These are phyloP conservation scores for Tenthredo scrophulariae DNA, from an alignment of 2,888 invertebrate species.

Conservation along the genomic window DNA sequence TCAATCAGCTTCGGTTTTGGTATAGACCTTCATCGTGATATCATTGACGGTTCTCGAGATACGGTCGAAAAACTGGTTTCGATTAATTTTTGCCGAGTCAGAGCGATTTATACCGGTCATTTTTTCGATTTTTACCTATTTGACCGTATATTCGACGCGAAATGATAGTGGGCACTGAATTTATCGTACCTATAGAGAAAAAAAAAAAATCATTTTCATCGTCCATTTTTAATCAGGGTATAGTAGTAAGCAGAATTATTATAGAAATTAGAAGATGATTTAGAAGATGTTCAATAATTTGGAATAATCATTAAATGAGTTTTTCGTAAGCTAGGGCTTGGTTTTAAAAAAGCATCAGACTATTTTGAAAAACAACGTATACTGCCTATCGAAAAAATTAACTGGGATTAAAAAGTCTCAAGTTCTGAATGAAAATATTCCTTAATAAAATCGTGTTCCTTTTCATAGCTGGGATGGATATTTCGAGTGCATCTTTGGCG, in stretches of 20 bases:
- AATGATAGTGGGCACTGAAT: not conserved
- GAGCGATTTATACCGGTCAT: not conserved
- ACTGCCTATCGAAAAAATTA: constrained; percentile 15
- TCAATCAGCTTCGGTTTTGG: not conserved
- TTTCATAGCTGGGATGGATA: not conserved
- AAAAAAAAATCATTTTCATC: not conserved
- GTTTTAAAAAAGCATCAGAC: not conserved
- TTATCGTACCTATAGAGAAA: not conserved
- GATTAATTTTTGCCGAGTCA: not conserved
- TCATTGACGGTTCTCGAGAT: not conserved
- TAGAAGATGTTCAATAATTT: not conserved
- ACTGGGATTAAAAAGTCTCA: not conserved
- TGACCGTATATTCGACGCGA: not conserved
- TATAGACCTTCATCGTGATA: not conserved
- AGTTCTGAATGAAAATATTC: not conserved
- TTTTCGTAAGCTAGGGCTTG: too few relatives aligned
- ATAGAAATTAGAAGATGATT: not conserved
- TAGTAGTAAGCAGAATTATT: not conserved
- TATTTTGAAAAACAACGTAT: constrained; percentile 7
- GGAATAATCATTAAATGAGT: not conserved
- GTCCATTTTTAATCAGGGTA: constrained; percentile 18
- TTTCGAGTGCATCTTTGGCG: not conserved
- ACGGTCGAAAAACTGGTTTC: not conserved
- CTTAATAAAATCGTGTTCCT: not conserved
- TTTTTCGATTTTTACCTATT: not conserved